These are phyloP conservation scores for Zelostemma sp. DNA, from an alignment of 1,140 invertebrate genomes.

Conservation along the genomic window DNA sequence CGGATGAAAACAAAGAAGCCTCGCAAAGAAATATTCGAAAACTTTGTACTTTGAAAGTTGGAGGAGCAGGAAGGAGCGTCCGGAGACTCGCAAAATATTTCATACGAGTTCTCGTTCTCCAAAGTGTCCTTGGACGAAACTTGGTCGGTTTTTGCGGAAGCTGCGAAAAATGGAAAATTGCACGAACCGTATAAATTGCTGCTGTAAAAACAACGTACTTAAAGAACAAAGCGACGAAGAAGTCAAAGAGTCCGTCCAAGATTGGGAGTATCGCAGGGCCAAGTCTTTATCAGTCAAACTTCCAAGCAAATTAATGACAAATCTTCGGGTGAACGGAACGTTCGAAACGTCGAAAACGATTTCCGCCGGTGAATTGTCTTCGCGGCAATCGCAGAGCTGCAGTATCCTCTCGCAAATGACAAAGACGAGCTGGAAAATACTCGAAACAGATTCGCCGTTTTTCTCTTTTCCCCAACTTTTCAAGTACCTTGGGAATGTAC, in stretches of 20 bases:
- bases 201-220: constrained; percentile 40
- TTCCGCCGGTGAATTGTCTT: constrained; percentile 65
- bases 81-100: constrained; percentile 61
- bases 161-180: constrained; percentile 29
- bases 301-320: constrained; percentile 60
- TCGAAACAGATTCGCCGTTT: no score
- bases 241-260: constrained; percentile 61
- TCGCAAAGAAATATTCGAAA: not conserved
- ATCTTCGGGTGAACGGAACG: constrained; percentile 66
- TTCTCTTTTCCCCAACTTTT: not conserved
- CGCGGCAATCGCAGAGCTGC: constrained; percentile 75
- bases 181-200: not conserved
- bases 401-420: constrained; percentile 83
- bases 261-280: constrained; percentile 58
- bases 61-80: constrained; percentile 68
- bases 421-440: constrained; percentile 79
- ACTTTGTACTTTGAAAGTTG: constrained; percentile 55
- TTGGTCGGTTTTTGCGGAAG: constrained; percentile 47
- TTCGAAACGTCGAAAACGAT: constrained; percentile 60
- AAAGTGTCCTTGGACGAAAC: constrained; percentile 51
- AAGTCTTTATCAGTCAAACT: constrained; percentile 49
- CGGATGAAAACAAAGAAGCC: not conserved
- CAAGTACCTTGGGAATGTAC: constrained; percentile 86
- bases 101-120: constrained; percentile 54
- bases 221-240: constrained; percentile 57